Evolutionary conservation across 2,888 invertebrate species (phyloP), one percentile per base, ranked within the genome.

Genomic region (Drosophila mimetica): DNA sequence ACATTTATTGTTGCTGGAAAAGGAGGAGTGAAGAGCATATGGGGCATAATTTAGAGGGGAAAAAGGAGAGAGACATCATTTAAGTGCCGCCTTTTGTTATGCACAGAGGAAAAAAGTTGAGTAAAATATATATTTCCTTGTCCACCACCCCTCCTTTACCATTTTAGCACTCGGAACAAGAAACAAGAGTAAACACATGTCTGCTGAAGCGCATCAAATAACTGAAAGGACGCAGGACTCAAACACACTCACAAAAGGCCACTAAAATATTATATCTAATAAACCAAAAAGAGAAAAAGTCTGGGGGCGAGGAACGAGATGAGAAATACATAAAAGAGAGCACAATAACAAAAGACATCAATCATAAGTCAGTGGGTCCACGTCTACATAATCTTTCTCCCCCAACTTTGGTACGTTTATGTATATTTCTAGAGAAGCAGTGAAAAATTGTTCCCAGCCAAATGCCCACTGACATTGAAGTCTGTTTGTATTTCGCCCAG

Each of bases 241-340:
- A 63, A 32, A n/a, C 41, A 44, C 50, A 46, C 46, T 47, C 39
- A 74, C 75, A 69, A 82, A 77, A 84, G 85, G 82, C 79, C 82
- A 83, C 85, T 85, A 82, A 83, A 83, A 83, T 83, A 83, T 83
- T 83, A 83, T 85, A 85, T 85, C 82, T 83, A 83, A 83, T 83
- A 83, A 83, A 82, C 74, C 82, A 85, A 75, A 71, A 22, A 36
- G 34, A 32, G 8, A 63, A 48, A 20, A 36, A 41, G 59, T 34
- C 25, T 47, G 28, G 55, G 54, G 41, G 30, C 55, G 16, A 20
- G 37, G 32, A 60, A 60, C 58, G 34, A 52, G 51, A 53, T 53
- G 64, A 59, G 61, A 51, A 42, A 58, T 51, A 60, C 44, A 50
- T 58, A 54, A 51, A 51, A 51, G 34, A 32, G 50, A 41, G 48